Evolutionary conservation across 2,113 vertebrate species (phyloP), one percentile per base, ranked within the genome.

Genomic region (Anser cygnoides): DNA sequence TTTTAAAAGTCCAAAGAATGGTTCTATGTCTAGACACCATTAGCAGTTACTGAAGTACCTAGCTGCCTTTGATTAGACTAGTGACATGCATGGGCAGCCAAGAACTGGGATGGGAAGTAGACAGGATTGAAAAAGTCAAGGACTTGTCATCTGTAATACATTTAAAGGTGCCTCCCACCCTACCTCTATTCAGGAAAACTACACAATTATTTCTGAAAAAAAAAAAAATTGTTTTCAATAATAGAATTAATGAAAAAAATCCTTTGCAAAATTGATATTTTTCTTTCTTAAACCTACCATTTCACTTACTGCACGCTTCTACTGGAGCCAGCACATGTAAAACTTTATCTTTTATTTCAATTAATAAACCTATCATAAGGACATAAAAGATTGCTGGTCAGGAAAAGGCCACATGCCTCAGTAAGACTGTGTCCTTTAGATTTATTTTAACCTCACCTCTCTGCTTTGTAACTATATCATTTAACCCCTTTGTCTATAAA

Each of bases 401-500:
- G 81, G 77, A 83, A 94, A 96, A 96, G 92, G 91, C 31, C 95
- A 83, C 74, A 55, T 72, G 72, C 67, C 50, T 94, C n/a, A 1
- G 77, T 74, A 94, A 89, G 91, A 74, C 1, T 91, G 52, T 73
- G 86, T 95, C 84, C 77, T 89, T 93, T 92, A 87, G 91, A 97
- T 95, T 96, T 97, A 95, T 96, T 91, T 94, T 94, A 95, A 62
- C 67, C 59, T 97, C 89, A 96, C 87, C 92, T 97, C 76, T 93
- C 83, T 79, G 68, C 81, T 93, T 92, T 95, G 76, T 92, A 94
- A 92, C 90, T 94, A 22, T 78, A 91, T 93, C 37, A 92, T 92
- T 96, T 96, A 95, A 96, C 89, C 62, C 50, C 74, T 89, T 94
- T 95, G 89, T 92, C 95, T 91, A 95, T 96, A 94, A 97, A 96